These are phyloP conservation scores for Aviceda subcristata DNA, from an alignment of 2,113 vertebrate genomes.

Conservation along the genomic window DNA sequence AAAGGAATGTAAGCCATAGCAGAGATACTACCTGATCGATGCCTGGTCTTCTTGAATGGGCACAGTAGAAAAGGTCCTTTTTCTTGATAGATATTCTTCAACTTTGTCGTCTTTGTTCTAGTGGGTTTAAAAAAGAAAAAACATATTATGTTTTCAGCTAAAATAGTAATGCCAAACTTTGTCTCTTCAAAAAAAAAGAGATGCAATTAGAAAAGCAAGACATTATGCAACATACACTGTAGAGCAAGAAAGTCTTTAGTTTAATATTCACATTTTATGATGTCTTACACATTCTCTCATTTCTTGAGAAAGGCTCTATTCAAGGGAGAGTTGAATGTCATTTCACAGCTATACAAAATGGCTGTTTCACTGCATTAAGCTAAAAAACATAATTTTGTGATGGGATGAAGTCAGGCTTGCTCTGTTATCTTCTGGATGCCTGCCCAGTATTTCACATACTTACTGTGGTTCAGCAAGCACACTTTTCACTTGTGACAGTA, in stretches of 20 bases:
- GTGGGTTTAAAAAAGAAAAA: neutral
- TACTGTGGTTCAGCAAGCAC: neutral
- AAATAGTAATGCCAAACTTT: neutral
- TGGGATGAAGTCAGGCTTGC: neutral
- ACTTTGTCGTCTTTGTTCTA: conserved; percentile 71
- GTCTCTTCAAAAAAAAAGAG: neutral
- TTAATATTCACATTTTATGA: neutral
- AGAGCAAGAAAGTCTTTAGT: neutral
- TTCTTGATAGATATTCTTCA: conserved; percentile 61
- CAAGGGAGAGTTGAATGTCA: neutral
- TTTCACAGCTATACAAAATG: neutral
- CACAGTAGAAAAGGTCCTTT: conserved; percentile 38
- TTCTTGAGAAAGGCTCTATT: neutral
- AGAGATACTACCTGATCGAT: conserved; percentile 43
- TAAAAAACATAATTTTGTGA: neutral
- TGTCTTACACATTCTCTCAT: neutral
- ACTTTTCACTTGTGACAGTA: neutral
- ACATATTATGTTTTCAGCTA: neutral
- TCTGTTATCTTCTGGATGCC: neutral
- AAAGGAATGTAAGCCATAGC: neutral
- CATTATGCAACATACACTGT: neutral
- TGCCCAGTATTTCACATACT: neutral
- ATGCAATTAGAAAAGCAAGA: neutral
- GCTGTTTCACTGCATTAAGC: neutral
- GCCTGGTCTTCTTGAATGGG: neutral